Conservation (phyloP, 2,888 invertebrate genomes). For the Ophion obscuratus region DNA sequence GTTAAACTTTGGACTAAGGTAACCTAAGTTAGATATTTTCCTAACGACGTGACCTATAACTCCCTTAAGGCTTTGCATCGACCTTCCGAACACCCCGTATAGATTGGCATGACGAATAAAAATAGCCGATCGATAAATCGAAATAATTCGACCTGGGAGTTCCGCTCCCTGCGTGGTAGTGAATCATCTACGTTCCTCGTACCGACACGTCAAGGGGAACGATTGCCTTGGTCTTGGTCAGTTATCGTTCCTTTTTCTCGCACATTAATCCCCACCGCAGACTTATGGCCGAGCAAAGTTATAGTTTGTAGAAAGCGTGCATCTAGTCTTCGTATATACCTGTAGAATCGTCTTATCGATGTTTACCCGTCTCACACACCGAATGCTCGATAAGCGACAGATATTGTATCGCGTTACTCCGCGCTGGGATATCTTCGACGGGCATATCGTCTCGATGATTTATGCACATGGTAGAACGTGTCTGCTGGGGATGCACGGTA, state of each 20-base stretch:
- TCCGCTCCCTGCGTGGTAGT: neutral
- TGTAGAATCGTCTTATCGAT: conserved; percentile 36
- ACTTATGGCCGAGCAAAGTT: neutral
- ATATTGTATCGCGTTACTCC: conserved; percentile 31
- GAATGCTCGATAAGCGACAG: conserved; percentile 43
- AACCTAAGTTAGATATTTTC: too few species aligned
- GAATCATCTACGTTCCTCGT: neutral
- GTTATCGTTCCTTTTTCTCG: neutral
- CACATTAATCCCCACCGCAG: neutral
- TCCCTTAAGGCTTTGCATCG: too few species aligned
- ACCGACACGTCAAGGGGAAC: neutral
- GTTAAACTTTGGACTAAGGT: too few species aligned
- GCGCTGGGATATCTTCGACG: neutral
- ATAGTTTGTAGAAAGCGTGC: conserved; percentile 41
- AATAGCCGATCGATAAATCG: neutral
- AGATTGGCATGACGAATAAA: neutral
- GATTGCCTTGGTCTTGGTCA: neutral
- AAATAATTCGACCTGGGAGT: neutral
- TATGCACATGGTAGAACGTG: conserved; percentile 3
- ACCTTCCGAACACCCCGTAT: neutral
- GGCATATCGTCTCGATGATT: neutral
- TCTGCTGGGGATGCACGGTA: conserved; percentile 1
- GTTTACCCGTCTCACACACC: conserved; percentile 31
- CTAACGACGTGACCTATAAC: too few species aligned
- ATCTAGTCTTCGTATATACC: conserved; percentile 20